phyloP scores from a whole-genome alignment of 2,888 invertebrate genomes.

The Schizaphis graminum region DNA sequence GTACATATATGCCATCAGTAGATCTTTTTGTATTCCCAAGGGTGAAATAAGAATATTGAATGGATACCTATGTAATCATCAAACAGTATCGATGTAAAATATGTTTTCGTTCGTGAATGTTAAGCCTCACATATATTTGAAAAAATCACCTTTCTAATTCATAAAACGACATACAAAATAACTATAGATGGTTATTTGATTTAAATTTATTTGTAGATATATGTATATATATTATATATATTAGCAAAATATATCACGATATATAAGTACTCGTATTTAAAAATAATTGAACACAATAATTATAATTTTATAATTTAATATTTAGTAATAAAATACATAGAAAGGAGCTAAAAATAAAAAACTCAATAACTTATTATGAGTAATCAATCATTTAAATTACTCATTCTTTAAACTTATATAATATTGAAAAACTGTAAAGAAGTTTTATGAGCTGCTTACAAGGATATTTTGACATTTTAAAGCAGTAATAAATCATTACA shows the following conservation, averaged over 20 bases:
- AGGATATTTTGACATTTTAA: neutral
- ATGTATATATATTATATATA: neutral
- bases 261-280: neutral
- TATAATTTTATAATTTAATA: neutral
- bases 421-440: neutral
- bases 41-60: conserved; percentile 33
- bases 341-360: neutral
- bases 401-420: neutral
- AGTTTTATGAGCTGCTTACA: neutral
- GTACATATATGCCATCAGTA: conserved; percentile 1
- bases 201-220: neutral
- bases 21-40: conserved; percentile 8
- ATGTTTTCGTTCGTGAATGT: neutral
- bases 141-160: neutral
- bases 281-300: neutral
- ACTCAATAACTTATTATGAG: neutral
- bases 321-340: neutral
- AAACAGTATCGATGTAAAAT: conserved; percentile 1
- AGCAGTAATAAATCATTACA: neutral
- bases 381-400: neutral
- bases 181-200: neutral
- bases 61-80: neutral
- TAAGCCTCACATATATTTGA: neutral
- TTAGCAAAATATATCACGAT: too few relatives aligned
- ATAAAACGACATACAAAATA: neutral